Conservation (phyloP, 1,140 invertebrate species). For the Drosophila bocqueti region DNA sequence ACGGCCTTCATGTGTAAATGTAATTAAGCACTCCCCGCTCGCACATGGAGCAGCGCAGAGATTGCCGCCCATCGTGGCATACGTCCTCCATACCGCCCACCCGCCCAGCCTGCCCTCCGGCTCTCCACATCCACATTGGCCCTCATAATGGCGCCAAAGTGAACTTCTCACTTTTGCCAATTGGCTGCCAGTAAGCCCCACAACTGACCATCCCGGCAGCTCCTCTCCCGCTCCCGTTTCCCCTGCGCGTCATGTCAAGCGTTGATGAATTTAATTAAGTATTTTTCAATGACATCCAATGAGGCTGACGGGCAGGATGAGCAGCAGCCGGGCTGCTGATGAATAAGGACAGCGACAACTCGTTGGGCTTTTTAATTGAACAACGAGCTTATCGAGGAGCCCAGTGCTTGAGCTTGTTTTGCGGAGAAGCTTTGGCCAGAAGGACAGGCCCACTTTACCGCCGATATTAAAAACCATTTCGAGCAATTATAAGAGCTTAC, state of each 20-base stretch:
- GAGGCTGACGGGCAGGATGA: conserved; percentile 19
- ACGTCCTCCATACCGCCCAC: conserved; percentile 1
- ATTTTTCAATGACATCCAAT: conserved; percentile 78
- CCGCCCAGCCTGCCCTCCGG: not conserved
- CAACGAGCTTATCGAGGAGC: conserved; percentile 34
- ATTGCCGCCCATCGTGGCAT: conserved; percentile 16
- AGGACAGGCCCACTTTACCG: not conserved
- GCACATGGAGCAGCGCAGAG: conserved; percentile 29
- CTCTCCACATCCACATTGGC: conserved; percentile 28
- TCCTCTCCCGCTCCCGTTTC: not conserved
- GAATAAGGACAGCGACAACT: conserved; percentile 31
- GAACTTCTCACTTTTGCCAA: conserved; percentile 76
- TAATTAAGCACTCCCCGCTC: conserved; percentile 71
- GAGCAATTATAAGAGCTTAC: not conserved
- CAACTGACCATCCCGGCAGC: conserved; percentile 1
- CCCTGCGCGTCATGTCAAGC: conserved; percentile 69
- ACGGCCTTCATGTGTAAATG: conserved; percentile 72
- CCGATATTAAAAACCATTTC: conserved; percentile 11
- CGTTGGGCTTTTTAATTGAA: conserved; percentile 68
- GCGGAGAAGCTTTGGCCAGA: not conserved
- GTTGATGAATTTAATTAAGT: conserved; percentile 83
- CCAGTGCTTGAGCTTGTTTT: conserved; percentile 15
- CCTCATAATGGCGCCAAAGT: conserved; percentile 73
- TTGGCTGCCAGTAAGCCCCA: conserved; percentile 61
- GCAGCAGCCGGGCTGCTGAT: conserved; percentile 1